Percentiles rank a stretch among this genome's conserved stretches.
Conservation (phyloP, 2,888 invertebrate genomes). For the Cheilosia urbana region DNA sequence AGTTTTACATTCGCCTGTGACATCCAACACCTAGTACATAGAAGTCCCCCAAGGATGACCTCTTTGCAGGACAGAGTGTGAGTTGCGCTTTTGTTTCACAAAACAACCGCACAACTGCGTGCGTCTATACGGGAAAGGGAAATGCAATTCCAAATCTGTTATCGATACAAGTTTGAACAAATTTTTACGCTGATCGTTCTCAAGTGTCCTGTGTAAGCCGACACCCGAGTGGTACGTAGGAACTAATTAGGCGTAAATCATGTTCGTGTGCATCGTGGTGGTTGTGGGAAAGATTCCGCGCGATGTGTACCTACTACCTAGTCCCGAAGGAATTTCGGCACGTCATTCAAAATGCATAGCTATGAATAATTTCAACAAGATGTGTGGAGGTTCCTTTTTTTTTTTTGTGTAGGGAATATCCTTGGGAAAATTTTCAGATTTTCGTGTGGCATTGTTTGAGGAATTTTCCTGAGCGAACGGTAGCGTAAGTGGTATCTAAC, state of each 20-base stretch:
- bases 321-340: slow-evolving; percentile 60
- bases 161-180: slow-evolving; percentile 72
- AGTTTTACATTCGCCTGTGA: slow-evolving; percentile 39
- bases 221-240: slow-evolving; percentile 65
- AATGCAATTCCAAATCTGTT: slow-evolving; percentile 74
- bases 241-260: slow-evolving; percentile 75
- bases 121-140: slow-evolving; percentile 63
- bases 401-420: slow-evolving; percentile 48
- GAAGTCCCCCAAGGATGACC: slow-evolving; percentile 51
- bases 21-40: slow-evolving; percentile 53
- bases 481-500: slow-evolving; percentile 67
- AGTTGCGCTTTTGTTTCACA: slow-evolving; percentile 53
- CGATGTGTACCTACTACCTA: slow-evolving; percentile 13
- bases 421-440: slow-evolving; percentile 62
- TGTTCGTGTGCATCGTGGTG: slow-evolving; percentile 64
- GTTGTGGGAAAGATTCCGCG: slow-evolving; percentile 67
- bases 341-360: slow-evolving; percentile 50
- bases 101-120: slow-evolving; percentile 55
- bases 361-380: slow-evolving; percentile 69
- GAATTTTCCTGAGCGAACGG: slow-evolving; percentile 14
- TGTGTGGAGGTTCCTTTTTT: slow-evolving; percentile 32
- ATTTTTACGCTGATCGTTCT: slow-evolving; percentile 69
- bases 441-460: background rate
- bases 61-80: slow-evolving; percentile 40
- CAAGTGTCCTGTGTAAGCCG: slow-evolving; percentile 73